Evolutionary conservation across 2,797 vertebrate species (phyloP), one percentile per base, ranked within the genome.

Genomic region (Odontamblyopus rebecca): DNA sequence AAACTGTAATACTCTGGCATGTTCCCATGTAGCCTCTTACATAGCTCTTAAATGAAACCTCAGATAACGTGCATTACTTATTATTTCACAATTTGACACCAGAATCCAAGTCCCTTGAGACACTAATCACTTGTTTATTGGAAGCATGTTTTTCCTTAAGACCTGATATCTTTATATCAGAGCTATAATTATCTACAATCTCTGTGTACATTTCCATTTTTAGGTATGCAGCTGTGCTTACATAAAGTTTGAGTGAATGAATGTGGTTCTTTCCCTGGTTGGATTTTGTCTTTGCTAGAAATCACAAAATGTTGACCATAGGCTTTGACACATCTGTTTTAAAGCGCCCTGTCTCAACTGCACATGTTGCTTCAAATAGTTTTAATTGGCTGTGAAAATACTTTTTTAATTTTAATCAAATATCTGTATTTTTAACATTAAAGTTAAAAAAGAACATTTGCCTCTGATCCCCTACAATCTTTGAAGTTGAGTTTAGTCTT

Each of bases 191-290:
- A 77, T 78, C 74, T 72, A 6, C 35, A 57, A 16, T 74, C 78
- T 78, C 79, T 78, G 72, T 41, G 30, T 56, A 51, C 75, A 82
- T 73, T 90, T 86, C 85, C 88, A 89, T 91, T 89, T 89, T 88
- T 90, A 89, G 89, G 81, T 83, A 85, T 84, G 76, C 71, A 74
- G 83, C 68, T 63, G 48, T 18, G 7, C 71, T 89, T 85, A 87
- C 78, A 87, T 86, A 89, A 89, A 48, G 81, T 68, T 60, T 6
- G 78, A 91, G 89, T 90, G 84, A 90, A 84, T 86, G 85, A 83
- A 81, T 71, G 82, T 84, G 79, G 32, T 70, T 77, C 77, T 82
- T 71, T 76, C 73, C 73, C 35, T 64, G 38, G 62, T 6, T 50
- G 27, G 27, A 19, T 67, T 67, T 53, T 32, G 68, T 72, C 75